A percentile compares a stretch with the other conserved stretches of the same genome.
Conservation (phyloP, 2,113 vertebrate genomes). For the Microcebus tavaratra region DNA sequence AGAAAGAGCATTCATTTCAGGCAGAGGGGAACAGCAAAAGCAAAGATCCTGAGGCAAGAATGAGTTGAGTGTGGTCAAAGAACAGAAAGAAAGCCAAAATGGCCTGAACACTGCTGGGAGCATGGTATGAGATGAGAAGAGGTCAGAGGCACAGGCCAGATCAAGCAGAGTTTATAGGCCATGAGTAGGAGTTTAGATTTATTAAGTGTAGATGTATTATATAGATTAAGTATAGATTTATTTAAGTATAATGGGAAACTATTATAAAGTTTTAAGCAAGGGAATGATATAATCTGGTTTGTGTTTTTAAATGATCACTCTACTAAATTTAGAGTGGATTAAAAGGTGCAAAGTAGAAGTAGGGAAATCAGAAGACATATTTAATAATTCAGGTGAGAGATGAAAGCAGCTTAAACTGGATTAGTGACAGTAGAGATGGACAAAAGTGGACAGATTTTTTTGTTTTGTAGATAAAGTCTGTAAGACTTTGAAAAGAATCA, state of each 20-base stretch:
- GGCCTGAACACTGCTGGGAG: neutral
- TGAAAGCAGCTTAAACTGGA: neutral
- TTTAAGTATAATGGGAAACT: neutral
- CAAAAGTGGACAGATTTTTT: neutral
- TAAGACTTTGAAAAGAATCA: slow-evolving; percentile 30
- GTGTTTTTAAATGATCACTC: neutral
- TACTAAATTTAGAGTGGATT: neutral
- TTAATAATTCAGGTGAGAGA: neutral
- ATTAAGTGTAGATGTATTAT: neutral
- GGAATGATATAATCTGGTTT: neutral
- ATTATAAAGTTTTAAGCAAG: neutral
- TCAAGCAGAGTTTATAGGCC: neutral
- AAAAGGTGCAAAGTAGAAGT: neutral
- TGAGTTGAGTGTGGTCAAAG: neutral
- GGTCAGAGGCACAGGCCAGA: neutral
- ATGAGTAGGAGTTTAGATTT: slow-evolving; percentile 3
- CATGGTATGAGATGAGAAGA: neutral
- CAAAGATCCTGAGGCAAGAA: neutral
- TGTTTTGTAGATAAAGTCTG: neutral
- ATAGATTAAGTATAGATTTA: too few relatives aligned
- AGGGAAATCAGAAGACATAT: neutral
- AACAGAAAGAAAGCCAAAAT: neutral
- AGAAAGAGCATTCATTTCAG: neutral
- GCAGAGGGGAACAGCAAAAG: neutral
- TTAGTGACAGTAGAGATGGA: neutral